Evolutionary conservation across 2,888 invertebrate species (phyloP).

Genomic region (Yponomeuta cagnagella): DNA sequence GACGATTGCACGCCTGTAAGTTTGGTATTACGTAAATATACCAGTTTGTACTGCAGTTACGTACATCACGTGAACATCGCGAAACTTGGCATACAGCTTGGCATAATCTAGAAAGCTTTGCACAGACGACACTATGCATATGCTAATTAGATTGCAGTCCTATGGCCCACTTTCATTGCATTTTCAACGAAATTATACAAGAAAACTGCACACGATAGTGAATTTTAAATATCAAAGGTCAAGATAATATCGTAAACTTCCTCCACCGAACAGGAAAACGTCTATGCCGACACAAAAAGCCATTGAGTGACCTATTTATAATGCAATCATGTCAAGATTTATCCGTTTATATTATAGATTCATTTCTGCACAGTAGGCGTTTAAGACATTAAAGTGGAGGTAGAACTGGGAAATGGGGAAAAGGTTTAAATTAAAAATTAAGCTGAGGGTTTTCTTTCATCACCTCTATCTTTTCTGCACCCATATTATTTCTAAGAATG

Average conservation of each 20-base stretch:
- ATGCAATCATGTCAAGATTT: too few species aligned
- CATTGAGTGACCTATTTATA: too few species aligned
- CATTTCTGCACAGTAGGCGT: too few species aligned
- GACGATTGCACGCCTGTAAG: background rate
- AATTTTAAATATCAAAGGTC: constrained; percentile 7
- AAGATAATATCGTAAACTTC: background rate
- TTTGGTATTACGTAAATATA: background rate
- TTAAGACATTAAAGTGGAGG: too few species aligned
- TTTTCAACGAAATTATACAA: constrained; percentile 31
- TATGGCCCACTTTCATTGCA: constrained; percentile 44
- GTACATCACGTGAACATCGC: background rate
- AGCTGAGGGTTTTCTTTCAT: too few species aligned
- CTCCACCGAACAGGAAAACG: background rate
- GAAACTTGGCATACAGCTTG: background rate
- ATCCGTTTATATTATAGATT: too few species aligned
- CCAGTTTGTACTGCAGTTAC: background rate
- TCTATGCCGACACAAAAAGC: background rate
- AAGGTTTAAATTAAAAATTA: too few species aligned
- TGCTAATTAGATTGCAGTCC: constrained; percentile 54
- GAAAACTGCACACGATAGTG: background rate
- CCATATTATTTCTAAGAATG: too few species aligned
- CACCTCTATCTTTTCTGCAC: too few species aligned
- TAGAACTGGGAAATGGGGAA: too few species aligned
- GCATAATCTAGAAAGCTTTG: constrained; percentile 18
- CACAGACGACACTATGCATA: constrained; percentile 48